Conservation (phyloP, 2,797 vertebrate species). For the Pachyuromys duprasi region DNA sequence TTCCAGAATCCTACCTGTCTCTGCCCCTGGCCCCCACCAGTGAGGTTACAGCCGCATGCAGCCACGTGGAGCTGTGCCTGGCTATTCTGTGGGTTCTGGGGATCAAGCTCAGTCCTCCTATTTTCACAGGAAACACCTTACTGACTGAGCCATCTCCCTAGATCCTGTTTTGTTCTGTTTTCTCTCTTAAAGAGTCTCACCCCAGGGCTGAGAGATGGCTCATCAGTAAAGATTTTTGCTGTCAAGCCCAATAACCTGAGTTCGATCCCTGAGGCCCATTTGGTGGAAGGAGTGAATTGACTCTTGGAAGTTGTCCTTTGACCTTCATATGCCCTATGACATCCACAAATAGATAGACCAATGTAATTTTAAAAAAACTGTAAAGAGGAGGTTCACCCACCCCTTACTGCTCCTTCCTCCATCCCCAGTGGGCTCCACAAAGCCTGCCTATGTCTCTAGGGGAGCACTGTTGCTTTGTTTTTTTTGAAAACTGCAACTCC, state of each 20-base stretch:
- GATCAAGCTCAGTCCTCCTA: neutral
- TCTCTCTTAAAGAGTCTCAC: neutral
- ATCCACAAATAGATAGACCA: neutral
- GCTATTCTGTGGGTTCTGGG: neutral
- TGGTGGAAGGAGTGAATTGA: neutral
- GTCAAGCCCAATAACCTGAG: neutral
- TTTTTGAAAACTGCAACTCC: conserved; percentile 46
- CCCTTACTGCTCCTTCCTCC: neutral
- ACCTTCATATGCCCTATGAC: neutral
- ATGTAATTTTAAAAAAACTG: neutral
- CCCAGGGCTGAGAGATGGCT: no score
- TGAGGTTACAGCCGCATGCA: no score
- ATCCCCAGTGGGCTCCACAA: neutral
- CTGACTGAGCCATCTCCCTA: neutral
- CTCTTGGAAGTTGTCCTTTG: neutral
- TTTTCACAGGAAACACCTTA: neutral
- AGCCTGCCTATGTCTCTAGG: neutral
- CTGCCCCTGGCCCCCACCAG: neutral
- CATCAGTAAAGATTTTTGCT: neutral
- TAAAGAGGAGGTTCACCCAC: neutral
- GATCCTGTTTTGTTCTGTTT: neutral
- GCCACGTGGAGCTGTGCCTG: neutral
- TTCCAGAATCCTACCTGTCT: neutral
- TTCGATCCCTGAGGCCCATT: neutral
- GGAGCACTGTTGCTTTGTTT: neutral